Percentiles rank a stretch among this genome's conserved stretches.
Conservation (phyloP, 2,888 invertebrate genomes). For the Protonemura montana region DNA sequence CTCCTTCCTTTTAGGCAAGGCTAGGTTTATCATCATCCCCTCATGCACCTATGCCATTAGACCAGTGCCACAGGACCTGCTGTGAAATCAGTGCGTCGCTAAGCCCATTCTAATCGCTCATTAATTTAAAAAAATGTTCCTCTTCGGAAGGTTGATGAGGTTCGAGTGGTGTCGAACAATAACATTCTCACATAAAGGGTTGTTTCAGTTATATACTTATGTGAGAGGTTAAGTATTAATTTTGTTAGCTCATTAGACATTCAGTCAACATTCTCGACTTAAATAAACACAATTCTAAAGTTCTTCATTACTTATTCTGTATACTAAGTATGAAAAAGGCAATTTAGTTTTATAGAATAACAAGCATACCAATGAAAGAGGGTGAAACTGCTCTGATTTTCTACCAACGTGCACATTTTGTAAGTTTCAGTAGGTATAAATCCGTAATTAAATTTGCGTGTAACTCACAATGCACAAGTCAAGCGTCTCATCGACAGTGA, state of each 20-base stretch:
- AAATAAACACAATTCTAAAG: constrained; percentile 23
- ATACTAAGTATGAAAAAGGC: not conserved
- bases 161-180: too few species aligned
- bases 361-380: constrained; percentile 46
- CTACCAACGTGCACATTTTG: not conserved
- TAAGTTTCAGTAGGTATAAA: not conserved
- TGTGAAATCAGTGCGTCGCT: too few species aligned
- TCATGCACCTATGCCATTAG: too few species aligned
- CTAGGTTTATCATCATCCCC: too few species aligned
- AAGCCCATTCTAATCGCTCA: too few species aligned
- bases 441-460: not conserved
- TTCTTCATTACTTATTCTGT: constrained; percentile 28
- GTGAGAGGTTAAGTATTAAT: not conserved
- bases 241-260: constrained; percentile 31
- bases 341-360: constrained; percentile 21
- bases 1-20: too few species aligned
- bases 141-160: too few species aligned
- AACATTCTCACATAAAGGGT: too few species aligned
- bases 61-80: too few species aligned
- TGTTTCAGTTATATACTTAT: not conserved
- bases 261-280: constrained; percentile 14
- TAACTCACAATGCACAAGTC: not conserved
- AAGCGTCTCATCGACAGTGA: not conserved
- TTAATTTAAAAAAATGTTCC: too few species aligned
- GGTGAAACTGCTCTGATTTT: constrained; percentile 44